phyloP scores from a whole-genome alignment of 2,888 invertebrate species.

The Hirtodrosophila cameraria region DNA sequence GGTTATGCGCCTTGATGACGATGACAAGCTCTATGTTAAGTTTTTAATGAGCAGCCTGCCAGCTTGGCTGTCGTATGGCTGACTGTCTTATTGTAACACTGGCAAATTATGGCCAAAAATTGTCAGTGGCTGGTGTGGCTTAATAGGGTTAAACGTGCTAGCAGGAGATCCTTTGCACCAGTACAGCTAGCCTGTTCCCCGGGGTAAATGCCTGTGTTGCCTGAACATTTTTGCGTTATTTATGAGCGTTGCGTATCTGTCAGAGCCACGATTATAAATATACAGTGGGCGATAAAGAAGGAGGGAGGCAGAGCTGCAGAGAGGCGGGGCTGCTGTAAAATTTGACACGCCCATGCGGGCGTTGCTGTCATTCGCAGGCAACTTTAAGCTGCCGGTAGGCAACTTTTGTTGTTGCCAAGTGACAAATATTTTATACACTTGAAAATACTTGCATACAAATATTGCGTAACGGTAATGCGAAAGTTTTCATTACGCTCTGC shows the following conservation, averaged over 20 bases:
- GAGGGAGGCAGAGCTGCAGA: background rate
- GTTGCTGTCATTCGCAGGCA: slow-evolving; percentile 36
- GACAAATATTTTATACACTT: slow-evolving; percentile 65
- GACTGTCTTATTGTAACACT: background rate
- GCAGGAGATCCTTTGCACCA: slow-evolving; percentile 22
- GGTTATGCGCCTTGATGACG: slow-evolving; percentile 65
- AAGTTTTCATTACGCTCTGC: slow-evolving; percentile 55
- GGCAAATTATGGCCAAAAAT: slow-evolving; percentile 60
- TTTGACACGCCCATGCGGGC: slow-evolving; percentile 34
- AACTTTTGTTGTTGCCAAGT: slow-evolving; percentile 45
- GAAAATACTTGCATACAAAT: slow-evolving; percentile 21
- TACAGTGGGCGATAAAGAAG: slow-evolving; percentile 21
- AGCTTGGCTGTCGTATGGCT: background rate
- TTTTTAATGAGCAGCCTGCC: slow-evolving; percentile 65
- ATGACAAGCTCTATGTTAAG: slow-evolving; percentile 71
- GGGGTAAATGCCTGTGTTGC: slow-evolving; percentile 18
- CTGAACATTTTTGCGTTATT: slow-evolving; percentile 58
- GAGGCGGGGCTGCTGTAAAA: slow-evolving; percentile 19
- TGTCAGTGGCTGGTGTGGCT: slow-evolving; percentile 50
- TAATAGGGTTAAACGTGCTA: slow-evolving; percentile 64
- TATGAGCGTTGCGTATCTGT: slow-evolving; percentile 55
- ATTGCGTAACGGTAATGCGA: slow-evolving; percentile 61
- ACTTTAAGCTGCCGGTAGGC: slow-evolving; percentile 23
- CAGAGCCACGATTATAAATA: slow-evolving; percentile 53
- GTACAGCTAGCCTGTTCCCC: background rate